These are phyloP conservation scores for Drosophila dunni DNA, from an alignment of 1,140 invertebrate genomes.

Conservation along the genomic window DNA sequence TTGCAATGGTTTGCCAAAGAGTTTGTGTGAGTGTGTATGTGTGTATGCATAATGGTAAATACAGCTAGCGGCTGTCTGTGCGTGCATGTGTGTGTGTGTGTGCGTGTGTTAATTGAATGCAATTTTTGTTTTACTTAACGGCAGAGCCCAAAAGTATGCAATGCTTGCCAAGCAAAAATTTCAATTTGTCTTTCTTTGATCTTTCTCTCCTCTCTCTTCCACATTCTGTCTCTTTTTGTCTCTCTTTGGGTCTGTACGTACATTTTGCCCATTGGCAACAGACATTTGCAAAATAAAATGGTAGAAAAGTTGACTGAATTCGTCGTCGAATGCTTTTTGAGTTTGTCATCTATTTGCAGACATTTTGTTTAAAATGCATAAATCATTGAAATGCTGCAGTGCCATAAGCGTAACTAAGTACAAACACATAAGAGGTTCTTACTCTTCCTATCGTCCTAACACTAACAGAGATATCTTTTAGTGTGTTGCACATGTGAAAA, in stretches of 20 bases:
- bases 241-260: slow-evolving; percentile 29
- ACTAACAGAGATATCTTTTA: not conserved
- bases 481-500: slow-evolving; percentile 42
- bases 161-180: slow-evolving; percentile 43
- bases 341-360: slow-evolving; percentile 63
- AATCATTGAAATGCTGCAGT: slow-evolving; percentile 75
- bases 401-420: slow-evolving; percentile 70
- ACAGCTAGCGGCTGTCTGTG: slow-evolving; percentile 20
- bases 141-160: slow-evolving; percentile 38
- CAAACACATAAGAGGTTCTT: slow-evolving; percentile 34
- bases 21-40: slow-evolving; percentile 2
- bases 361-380: slow-evolving; percentile 79
- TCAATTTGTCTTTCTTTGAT: slow-evolving; percentile 48
- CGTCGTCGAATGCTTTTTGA: slow-evolving; percentile 1
- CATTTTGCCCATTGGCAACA: slow-evolving; percentile 1
- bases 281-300: slow-evolving; percentile 8
- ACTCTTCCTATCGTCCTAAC: no score
- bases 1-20: not conserved
- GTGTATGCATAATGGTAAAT: slow-evolving; percentile 28
- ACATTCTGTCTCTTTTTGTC: slow-evolving; percentile 4
- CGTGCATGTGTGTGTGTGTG: slow-evolving; percentile 16
- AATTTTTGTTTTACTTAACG: slow-evolving; percentile 47
- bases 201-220: not conserved
- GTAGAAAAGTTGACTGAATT: slow-evolving; percentile 14
- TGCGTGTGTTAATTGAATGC: slow-evolving; percentile 56